phyloP scores from a whole-genome alignment of 2,113 vertebrate species.

The Thalassarche chlororhynchos region DNA sequence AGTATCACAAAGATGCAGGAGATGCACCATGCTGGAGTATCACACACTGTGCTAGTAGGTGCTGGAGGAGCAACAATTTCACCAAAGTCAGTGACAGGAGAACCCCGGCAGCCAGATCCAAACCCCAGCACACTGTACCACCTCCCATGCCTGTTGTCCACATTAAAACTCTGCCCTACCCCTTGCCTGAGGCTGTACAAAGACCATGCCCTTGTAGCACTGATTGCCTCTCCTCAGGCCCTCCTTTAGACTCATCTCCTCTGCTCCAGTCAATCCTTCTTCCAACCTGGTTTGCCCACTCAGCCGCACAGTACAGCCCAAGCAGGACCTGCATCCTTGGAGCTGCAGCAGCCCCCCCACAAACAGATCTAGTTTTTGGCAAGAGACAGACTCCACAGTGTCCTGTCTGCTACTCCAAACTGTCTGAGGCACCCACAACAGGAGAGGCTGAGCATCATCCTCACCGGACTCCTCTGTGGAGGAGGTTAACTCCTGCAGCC shows the following conservation, averaged over 20 bases:
- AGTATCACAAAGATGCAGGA: neutral
- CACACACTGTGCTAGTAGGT: rapidly evolving
- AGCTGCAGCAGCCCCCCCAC: neutral
- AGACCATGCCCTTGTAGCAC: neutral
- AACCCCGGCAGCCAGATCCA: neutral
- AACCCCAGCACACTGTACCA: neutral
- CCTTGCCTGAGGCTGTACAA: neutral
- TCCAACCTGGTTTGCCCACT: neutral
- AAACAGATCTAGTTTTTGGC: neutral
- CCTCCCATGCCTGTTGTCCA: neutral
- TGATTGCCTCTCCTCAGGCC: neutral
- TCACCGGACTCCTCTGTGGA: neutral
- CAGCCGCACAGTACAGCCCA: neutral
- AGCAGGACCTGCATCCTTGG: neutral
- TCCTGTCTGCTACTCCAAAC: neutral
- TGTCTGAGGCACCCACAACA: neutral
- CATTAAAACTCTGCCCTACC: neutral
- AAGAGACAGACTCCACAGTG: neutral
- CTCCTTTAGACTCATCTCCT: neutral
- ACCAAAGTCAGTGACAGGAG: neutral
- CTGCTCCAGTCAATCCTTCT: neutral
- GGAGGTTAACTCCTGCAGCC: neutral
- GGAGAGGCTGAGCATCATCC: neutral
- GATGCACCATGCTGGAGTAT: neutral
- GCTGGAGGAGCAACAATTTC: neutral